A percentile compares a stretch with the other conserved stretches of the same genome.
These are phyloP conservation scores for Haemorhous mexicanus DNA, from an alignment of 2,113 vertebrate genomes.

Conservation along the genomic window DNA sequence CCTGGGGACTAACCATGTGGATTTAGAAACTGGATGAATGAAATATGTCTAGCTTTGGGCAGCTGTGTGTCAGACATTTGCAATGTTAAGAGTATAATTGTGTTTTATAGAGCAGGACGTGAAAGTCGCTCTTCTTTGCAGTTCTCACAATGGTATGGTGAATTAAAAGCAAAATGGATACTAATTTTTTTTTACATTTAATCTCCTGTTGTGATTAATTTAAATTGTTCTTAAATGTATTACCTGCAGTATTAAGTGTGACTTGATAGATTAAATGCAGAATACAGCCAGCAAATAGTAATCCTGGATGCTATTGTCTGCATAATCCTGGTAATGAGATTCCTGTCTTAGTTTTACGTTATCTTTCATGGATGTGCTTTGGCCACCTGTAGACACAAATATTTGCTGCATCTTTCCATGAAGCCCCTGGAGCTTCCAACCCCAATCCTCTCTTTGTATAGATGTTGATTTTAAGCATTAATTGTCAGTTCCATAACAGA, in stretches of 20 bases:
- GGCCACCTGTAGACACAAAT: not conserved
- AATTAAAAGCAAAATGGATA: not conserved
- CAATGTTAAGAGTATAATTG: not conserved
- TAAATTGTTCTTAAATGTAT: not conserved
- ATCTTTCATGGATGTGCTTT: not conserved
- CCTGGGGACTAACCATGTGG: not conserved
- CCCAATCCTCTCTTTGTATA: not conserved
- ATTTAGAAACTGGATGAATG: not conserved
- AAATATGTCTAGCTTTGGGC: not conserved
- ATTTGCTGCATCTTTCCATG: not conserved
- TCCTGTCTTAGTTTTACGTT: not conserved
- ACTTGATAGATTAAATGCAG: not conserved
- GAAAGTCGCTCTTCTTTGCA: not conserved
- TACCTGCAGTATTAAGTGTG: not conserved
- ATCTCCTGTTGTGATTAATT: not conserved
- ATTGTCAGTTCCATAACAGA: not conserved
- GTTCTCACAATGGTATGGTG: not conserved
- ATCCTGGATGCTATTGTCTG: slow-evolving; percentile 14
- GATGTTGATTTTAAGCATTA: not conserved
- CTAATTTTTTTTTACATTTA: not conserved
- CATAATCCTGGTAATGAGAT: not conserved
- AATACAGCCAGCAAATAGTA: not conserved
- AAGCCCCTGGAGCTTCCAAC: not conserved
- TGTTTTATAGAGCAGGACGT: not conserved
- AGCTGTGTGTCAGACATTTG: not conserved